These are phyloP conservation scores for Zygogramma bicolorata DNA, from an alignment of 2,888 invertebrate genomes.

Conservation along the genomic window DNA sequence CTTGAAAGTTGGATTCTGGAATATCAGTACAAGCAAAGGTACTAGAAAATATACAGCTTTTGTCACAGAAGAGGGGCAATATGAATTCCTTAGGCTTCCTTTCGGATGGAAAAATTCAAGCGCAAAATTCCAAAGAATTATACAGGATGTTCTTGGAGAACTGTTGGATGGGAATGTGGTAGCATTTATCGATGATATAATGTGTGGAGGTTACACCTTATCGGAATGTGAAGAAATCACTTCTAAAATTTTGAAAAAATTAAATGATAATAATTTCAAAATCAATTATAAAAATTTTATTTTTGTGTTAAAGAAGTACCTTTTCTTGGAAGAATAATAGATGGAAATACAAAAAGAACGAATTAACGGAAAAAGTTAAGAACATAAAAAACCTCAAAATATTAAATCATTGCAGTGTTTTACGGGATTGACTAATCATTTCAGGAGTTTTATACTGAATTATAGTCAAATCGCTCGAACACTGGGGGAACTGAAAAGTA, in stretches of 20 bases:
- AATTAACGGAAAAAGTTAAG: background rate
- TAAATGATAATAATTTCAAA: background rate
- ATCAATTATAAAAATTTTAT: background rate
- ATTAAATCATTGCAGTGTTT: background rate
- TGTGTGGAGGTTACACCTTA: background rate
- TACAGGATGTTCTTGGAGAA: background rate
- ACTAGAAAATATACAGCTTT: background rate
- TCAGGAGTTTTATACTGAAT: background rate
- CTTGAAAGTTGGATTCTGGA: background rate
- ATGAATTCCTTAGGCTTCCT: background rate
- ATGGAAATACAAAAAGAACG: background rate
- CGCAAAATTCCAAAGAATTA: background rate
- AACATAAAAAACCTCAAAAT: background rate
- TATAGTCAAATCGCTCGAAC: background rate
- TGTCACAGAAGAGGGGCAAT: background rate
- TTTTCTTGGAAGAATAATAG: background rate
- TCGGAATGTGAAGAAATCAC: background rate
- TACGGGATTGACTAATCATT: background rate
- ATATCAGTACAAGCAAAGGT: background rate
- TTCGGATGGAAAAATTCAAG: background rate
- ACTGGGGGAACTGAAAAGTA: background rate
- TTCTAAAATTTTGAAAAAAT: background rate
- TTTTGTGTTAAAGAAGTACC: background rate
- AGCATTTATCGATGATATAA: background rate
- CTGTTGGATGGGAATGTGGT: background rate